Percentiles rank a stretch among this genome's conserved stretches.
phyloP scores from a whole-genome alignment of 1,140 invertebrate genomes.

The Caerostris extrusa region DNA sequence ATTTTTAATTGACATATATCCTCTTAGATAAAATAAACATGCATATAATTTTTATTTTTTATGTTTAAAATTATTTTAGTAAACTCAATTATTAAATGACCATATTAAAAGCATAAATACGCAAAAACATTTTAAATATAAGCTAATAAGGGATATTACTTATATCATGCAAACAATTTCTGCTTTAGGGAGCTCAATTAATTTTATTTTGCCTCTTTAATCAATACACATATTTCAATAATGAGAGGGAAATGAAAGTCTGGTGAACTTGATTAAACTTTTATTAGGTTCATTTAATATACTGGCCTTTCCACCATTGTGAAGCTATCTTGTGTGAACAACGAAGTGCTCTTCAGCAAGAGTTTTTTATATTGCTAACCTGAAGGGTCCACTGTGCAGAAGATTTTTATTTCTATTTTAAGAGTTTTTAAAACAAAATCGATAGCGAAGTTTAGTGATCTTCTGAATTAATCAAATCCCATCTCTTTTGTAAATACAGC shows the following conservation, averaged over 20 bases:
- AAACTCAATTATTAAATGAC: background rate
- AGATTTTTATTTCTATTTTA: conserved; percentile 41
- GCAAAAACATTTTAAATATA: background rate
- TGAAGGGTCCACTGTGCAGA: conserved; percentile 27
- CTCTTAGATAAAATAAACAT: too few species aligned
- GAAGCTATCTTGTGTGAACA: conserved; percentile 1
- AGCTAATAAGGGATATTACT: background rate
- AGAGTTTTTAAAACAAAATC: conserved; percentile 66
- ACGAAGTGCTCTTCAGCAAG: background rate
- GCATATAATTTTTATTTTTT: too few species aligned
- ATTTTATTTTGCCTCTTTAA: background rate
- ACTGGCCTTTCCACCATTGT: background rate
- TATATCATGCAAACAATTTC: background rate
- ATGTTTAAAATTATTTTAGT: background rate
- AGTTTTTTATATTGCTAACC: background rate
- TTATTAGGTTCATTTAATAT: conserved; percentile 20
- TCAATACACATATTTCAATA: background rate
- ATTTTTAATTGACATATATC: too few species aligned
- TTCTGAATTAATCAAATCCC: conserved; percentile 71
- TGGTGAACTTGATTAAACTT: background rate
- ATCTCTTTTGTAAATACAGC: conserved; percentile 54
- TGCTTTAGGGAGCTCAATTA: background rate
- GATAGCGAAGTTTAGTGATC: conserved; percentile 45
- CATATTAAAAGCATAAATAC: background rate
- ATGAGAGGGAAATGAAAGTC: background rate